Percentiles rank a stretch among this genome's conserved stretches.
Evolutionary conservation across 2,888 invertebrate genomes (phyloP).

Genomic region (Catotricha subobsoleta): DNA sequence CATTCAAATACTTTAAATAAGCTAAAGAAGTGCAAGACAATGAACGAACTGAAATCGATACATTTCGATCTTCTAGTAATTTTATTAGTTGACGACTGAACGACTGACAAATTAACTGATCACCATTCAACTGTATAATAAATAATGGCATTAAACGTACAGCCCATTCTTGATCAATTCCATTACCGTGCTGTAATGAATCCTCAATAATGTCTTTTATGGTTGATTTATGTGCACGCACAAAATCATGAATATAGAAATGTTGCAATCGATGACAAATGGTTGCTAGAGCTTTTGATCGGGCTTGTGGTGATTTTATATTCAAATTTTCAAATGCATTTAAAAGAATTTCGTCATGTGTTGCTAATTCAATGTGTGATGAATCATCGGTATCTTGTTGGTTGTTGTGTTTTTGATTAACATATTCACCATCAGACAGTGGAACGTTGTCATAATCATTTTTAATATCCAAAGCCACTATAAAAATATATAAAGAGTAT

Average conservation of each 20-base stretch:
- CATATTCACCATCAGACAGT: no score
- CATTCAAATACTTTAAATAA: conserved; percentile 64
- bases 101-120: conserved; percentile 50
- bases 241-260: conserved; percentile 58
- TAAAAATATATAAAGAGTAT: no score
- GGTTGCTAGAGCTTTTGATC: conserved; percentile 50
- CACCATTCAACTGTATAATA: conserved; percentile 61
- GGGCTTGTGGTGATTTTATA: conserved; percentile 75
- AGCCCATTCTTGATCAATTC: conserved; percentile 64
- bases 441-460: no score
- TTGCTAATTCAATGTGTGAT: no score
- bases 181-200: conserved; percentile 65
- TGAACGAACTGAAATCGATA: conserved; percentile 51
- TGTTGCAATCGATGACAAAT: conserved; percentile 58
- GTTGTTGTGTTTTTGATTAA: no score
- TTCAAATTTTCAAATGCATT: conserved; percentile 74
- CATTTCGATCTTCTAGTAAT: conserved; percentile 55
- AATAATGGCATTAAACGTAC: conserved; percentile 64
- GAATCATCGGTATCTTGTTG: no score
- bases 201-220: conserved; percentile 67
- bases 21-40: conserved; percentile 77
- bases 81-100: conserved; percentile 55
- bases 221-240: conserved; percentile 58
- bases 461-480: no score
- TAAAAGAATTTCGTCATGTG: conserved; percentile 75